Conservation (phyloP, 2,113 vertebrate species). For the Rhinopomastus cyanomelas region DNA sequence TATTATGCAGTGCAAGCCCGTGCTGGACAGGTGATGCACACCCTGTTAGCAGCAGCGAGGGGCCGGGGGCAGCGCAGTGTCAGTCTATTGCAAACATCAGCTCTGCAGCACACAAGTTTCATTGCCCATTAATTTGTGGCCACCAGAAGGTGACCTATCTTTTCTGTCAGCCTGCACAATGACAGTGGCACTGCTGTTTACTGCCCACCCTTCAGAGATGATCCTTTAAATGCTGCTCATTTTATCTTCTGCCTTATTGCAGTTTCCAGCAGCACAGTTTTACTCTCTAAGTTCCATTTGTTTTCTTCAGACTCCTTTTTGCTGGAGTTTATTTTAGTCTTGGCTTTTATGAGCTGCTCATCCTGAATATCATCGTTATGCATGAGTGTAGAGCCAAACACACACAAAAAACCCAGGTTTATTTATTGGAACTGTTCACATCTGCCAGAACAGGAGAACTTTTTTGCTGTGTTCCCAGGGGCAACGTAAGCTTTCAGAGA, state of each 20-base stretch:
- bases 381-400: background rate
- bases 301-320: background rate
- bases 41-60: slow-evolving; percentile 7
- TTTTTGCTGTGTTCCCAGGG: background rate
- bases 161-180: background rate
- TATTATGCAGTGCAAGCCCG: background rate
- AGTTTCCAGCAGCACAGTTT: background rate
- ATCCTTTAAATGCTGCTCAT: background rate
- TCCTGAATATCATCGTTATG: background rate
- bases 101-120: slow-evolving; percentile 12
- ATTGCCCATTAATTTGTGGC: background rate
- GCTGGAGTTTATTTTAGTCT: background rate
- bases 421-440: background rate
- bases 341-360: background rate
- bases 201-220: background rate
- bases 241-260: background rate
- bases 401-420: background rate
- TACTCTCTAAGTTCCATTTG: background rate
- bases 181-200: background rate
- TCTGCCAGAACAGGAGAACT: background rate
- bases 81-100: slow-evolving; percentile 7
- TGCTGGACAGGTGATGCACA: background rate
- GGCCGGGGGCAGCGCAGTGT: background rate
- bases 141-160: background rate
- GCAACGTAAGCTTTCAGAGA: background rate